These are phyloP conservation scores for Eleginops maclovinus DNA, from an alignment of 2,113 vertebrate species.

Conservation along the genomic window DNA sequence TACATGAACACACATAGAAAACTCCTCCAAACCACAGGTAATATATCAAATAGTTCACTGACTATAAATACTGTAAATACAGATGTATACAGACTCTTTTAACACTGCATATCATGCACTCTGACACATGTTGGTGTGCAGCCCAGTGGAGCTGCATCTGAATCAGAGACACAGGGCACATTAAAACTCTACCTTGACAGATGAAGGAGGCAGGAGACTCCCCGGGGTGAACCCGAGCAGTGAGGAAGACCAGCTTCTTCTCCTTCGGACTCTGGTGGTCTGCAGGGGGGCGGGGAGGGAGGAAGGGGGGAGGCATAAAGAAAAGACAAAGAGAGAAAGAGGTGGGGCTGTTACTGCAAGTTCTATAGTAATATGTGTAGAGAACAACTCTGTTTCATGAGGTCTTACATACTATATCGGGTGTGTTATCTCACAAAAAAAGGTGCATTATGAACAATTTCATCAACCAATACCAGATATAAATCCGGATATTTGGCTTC, in stretches of 20 bases:
- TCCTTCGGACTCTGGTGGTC: constrained; percentile 86
- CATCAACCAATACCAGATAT: too few relatives aligned
- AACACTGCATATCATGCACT: neutral
- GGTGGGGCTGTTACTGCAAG: too few relatives aligned
- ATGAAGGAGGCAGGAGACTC: constrained; percentile 97
- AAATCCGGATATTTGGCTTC: too few relatives aligned
- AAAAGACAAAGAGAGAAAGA: neutral
- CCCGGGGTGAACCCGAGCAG: constrained; percentile 95
- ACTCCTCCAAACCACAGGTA: too few relatives aligned
- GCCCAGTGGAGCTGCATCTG: constrained; percentile 2
- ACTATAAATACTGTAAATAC: neutral
- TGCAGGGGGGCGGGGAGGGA: constrained; percentile 65
- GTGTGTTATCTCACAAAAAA: too few relatives aligned
- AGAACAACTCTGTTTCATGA: too few relatives aligned
- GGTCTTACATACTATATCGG: too few relatives aligned
- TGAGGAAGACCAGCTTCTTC: constrained; percentile 95
- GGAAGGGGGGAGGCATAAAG: neutral
- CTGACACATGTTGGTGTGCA: neutral
- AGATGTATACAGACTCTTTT: neutral
- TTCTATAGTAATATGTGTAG: too few relatives aligned
- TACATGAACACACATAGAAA: too few relatives aligned
- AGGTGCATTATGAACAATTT: too few relatives aligned
- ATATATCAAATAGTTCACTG: neutral
- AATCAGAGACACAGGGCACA: constrained; percentile 13
- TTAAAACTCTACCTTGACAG: constrained; percentile 92